Evolutionary conservation across 2,888 invertebrate genomes (phyloP), one percentile per base, ranked within the genome.

Genomic region (Pardosa pseudoannulata): DNA sequence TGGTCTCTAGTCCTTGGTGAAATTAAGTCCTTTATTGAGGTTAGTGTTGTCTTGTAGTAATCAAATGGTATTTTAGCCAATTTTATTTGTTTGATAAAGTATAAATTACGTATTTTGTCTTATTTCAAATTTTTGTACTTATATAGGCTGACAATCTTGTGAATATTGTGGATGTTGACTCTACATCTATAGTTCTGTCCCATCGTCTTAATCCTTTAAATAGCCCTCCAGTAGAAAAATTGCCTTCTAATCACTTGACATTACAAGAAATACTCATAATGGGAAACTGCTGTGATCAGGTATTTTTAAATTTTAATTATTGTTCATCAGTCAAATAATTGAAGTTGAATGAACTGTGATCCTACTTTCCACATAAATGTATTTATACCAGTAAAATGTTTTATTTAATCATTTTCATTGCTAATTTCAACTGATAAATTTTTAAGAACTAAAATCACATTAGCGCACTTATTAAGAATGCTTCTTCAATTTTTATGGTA

Each of bases 1-100:
- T 98, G 98, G 98, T 96, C 96, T 71, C 93, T 97, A 88, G 98
- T 98, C 0, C 93, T 98, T 88, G 96, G 97, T 90, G 98, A 98
- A 93, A 97, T 98, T 88, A 96, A 96, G 92, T 95, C 96, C 79
- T 98, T 98, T 92, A 95, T 98, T 85, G 96, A 96, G 86, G 90
- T 90, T 64, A 19, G 29, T 36, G n/a, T 27, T 62, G 28, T 71
- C 56, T 3, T 7, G 3, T 62, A 0, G n/a, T n/a, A n/a, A n/a
- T n/a, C n/a, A n/a, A n/a, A n/a, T n/a, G n/a, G 0, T 41, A 13
- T 41, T 41, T 16, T 41, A 13, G 11, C 16, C 1, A 0, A 0
- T 41, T 41, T 41, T 41, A 13, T 41, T 41, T 41, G 9, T 41
- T 41, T 13, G 6, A 9, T 39, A 9, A 9, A 39, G 13, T 39